Conservation (phyloP, 2,113 vertebrate genomes). For the Gobio gobio region DNA sequence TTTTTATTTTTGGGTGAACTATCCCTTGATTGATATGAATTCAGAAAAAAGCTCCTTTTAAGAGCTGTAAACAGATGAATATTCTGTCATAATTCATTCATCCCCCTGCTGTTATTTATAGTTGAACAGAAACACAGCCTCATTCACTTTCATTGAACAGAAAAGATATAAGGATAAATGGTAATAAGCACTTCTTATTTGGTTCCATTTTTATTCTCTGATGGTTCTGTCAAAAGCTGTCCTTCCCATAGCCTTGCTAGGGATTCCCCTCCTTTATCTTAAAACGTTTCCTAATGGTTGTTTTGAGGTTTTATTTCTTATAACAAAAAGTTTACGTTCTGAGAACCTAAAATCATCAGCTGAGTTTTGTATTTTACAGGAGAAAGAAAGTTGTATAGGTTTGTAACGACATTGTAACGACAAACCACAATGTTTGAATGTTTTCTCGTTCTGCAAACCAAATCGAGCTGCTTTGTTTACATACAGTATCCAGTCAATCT, state of each 20-base stretch:
- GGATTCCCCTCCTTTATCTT: too few species aligned
- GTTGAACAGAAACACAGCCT: not conserved
- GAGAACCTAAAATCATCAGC: too few species aligned
- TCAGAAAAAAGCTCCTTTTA: not conserved
- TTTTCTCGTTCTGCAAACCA: not conserved
- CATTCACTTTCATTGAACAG: not conserved
- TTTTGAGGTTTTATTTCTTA: not conserved
- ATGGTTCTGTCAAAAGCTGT: too few species aligned
- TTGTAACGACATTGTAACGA: not conserved
- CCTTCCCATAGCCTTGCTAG: not conserved
- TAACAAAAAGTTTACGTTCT: not conserved
- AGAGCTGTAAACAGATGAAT: not conserved
- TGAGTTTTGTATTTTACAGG: not conserved
- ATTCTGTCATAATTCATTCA: not conserved
- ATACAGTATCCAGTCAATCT: conserved; percentile 29
- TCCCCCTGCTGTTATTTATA: not conserved
- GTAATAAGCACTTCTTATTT: not conserved
- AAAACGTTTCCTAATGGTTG: too few species aligned
- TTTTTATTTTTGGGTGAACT: too few species aligned
- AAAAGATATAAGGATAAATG: not conserved
- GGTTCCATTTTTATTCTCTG: not conserved
- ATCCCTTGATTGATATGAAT: not conserved
- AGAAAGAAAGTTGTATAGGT: not conserved
- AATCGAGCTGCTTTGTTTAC: conserved; percentile 36
- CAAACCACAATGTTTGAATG: not conserved